Base-by-base conservation (phyloP, 1,140 invertebrate species). In the Lucilia sericata region DNA sequence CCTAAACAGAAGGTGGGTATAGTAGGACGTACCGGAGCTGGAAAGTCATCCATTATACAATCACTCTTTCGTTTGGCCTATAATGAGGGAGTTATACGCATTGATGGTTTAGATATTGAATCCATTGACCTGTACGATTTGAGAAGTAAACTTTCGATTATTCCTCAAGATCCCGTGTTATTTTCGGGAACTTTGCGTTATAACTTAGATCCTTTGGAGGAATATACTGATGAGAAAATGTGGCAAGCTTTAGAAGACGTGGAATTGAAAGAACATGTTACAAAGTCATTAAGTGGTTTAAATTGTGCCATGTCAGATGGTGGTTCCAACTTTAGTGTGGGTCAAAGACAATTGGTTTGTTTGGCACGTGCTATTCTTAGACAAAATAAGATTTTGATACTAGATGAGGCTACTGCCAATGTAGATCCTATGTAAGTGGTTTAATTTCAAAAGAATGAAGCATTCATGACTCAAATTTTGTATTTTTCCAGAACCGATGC, bases 351-450 rank as follows among this genome's bases (percentile, higher is more conserved):
- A 88, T 89, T 97, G 65, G 92, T 96, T 34, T 97, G 96, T 87
- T 89, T 97, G 85, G 96, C 95, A 0, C 92, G 96, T 83, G 96
- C 96, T 0, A 94, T 97, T 14, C 92, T 97, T 2, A 93, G 94
- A 30, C 94, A 95, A 34, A 96, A 96, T 88, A 94, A 94, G 0
- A 93, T 98, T 9, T 91, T 98, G 34, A n/a, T n/a, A n/a, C n/a
- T n/a, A n/a, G 97, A 98, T 90, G 97, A 98, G 91, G 97, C 97
- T 2, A 97, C 97, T 0, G 96, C 96, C 36, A 96, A 96, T 87
- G 95, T 98, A 8, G 97, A 98, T 88, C 93, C 93, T 5, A 93
- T 94, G 91, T 94, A 92, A 91, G 91, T 85, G n/a, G n/a, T n/a
- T n/a, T n/a, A n/a, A n/a, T n/a, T n/a, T n/a, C n/a, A n/a, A n/a